Percentiles rank a stretch among this genome's conserved stretches.
These are phyloP conservation scores for Sebastes trivittatus DNA, from an alignment of 2,797 vertebrate species.

Conservation along the genomic window DNA sequence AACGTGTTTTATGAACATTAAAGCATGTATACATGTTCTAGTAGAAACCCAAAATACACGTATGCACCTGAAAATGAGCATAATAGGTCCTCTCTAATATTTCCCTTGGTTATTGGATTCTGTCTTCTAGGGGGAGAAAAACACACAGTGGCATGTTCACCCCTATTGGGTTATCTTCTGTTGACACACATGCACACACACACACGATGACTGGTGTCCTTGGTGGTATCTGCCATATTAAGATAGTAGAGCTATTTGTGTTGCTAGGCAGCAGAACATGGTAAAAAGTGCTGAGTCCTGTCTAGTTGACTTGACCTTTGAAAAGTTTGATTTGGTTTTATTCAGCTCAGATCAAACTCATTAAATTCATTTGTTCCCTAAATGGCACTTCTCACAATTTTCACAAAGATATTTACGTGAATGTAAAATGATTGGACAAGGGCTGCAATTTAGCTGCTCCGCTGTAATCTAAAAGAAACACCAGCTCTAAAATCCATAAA, in stretches of 20 bases:
- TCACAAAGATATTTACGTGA: background rate
- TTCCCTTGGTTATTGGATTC: background rate
- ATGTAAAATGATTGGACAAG: background rate
- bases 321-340: background rate
- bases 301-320: background rate
- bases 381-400: too few relatives aligned
- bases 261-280: background rate
- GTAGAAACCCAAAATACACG: too few relatives aligned
- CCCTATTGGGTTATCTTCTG: conserved; percentile 19
- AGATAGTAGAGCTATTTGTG: conserved; percentile 17
- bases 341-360: background rate
- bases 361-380: too few relatives aligned
- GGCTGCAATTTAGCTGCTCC: background rate
- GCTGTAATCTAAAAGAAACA: background rate
- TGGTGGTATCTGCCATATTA: conserved; percentile 1
- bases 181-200: conserved; percentile 2
- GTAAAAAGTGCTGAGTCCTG: background rate
- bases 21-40: too few relatives aligned
- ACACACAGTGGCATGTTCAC: background rate
- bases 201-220: conserved; percentile 6
- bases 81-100: background rate
- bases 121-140: background rate
- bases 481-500: background rate
- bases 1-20: too few relatives aligned
- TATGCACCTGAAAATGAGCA: too few relatives aligned